phyloP scores from a whole-genome alignment of 2,797 vertebrate genomes.

The Gobio occitaniae region DNA sequence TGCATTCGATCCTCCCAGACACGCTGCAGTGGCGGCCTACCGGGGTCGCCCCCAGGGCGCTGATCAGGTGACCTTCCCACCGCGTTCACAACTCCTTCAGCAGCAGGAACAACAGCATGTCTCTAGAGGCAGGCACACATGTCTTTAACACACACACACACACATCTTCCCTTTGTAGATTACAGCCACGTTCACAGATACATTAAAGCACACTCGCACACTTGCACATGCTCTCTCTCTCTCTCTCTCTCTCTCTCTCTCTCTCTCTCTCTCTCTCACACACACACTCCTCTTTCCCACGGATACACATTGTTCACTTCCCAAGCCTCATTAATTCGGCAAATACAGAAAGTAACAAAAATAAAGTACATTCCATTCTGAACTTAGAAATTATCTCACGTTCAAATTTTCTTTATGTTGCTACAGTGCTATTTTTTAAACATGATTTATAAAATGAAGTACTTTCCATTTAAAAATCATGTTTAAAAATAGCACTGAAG shows the following conservation, averaged over 20 bases:
- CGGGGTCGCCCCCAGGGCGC: constrained; percentile 60
- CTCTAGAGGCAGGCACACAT: constrained; percentile 27
- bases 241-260: too few relatives aligned
- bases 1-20: constrained; percentile 68
- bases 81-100: constrained; percentile 54
- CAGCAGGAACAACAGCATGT: constrained; percentile 36
- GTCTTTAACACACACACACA: constrained; percentile 17
- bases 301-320: constrained; percentile 1
- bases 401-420: background rate
- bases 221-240: too few relatives aligned
- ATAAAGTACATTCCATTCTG: constrained; percentile 32
- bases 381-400: background rate
- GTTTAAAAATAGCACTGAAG: background rate
- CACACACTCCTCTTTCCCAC: constrained; percentile 15
- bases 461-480: background rate
- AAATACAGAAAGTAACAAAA: background rate
- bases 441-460: background rate
- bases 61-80: constrained; percentile 78
- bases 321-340: constrained; percentile 2
- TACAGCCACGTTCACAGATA: constrained; percentile 19
- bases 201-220: constrained; percentile 18
- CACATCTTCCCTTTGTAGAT: constrained; percentile 28
- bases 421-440: background rate
- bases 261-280: background rate
- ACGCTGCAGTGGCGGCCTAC: constrained; percentile 67